Percentiles rank a stretch among this genome's conserved stretches.
Evolutionary conservation across 2,888 invertebrate genomes (phyloP).

Genomic region (Corbicula japonica): DNA sequence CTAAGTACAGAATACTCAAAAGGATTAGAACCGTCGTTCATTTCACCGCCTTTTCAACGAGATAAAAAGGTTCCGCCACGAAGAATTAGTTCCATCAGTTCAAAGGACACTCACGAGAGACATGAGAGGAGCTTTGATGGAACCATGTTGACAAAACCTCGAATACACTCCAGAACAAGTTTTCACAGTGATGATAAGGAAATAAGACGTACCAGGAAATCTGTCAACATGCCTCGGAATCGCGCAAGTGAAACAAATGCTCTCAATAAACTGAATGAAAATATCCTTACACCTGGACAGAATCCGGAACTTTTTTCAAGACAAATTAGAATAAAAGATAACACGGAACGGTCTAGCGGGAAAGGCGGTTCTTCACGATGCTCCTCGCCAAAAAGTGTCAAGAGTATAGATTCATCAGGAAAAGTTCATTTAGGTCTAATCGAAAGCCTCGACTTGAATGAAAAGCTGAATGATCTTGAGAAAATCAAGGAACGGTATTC

Average conservation of each 20-base stretch:
- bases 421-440: conserved; percentile 62
- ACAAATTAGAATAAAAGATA: conserved; percentile 51
- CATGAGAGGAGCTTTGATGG: neutral
- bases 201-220: conserved; percentile 24
- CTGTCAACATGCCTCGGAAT: neutral
- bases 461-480: conserved; percentile 58
- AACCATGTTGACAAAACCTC: conserved; percentile 4
- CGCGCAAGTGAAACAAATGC: conserved; percentile 53
- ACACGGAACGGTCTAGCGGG: conserved; percentile 8
- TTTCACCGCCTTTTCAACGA: conserved; percentile 45
- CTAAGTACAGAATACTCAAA: conserved; percentile 56
- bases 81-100: conserved; percentile 60
- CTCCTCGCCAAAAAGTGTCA: conserved; percentile 58
- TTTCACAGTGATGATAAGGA: conserved; percentile 53
- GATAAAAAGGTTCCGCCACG: conserved; percentile 47
- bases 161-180: conserved; percentile 47
- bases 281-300: conserved; percentile 58
- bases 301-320: conserved; percentile 65
- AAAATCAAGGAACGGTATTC: conserved; percentile 66
- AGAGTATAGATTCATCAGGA: conserved; percentile 61
- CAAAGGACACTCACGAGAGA: conserved; percentile 35
- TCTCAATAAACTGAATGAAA: conserved; percentile 42
- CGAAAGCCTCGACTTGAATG: conserved; percentile 63
- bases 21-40: conserved; percentile 13
- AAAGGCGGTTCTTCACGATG: conserved; percentile 28